phyloP scores from a whole-genome alignment of 2,888 invertebrate genomes.

The Synergus umbraculus region DNA sequence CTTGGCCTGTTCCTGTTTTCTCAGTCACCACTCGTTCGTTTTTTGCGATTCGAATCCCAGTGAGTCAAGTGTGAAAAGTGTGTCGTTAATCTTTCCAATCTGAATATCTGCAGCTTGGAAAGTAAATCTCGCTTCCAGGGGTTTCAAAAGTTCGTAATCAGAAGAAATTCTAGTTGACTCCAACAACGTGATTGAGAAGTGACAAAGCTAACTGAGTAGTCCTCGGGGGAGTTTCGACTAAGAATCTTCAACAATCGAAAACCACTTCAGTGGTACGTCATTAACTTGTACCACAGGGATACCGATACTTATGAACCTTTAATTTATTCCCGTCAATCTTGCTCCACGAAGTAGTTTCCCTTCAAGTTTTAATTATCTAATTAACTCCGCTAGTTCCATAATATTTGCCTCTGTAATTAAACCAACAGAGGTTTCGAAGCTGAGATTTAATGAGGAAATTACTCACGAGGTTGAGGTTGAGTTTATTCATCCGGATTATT shows the following conservation, averaged over 20 bases:
- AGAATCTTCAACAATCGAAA: not conserved
- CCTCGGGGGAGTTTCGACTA: too few species aligned
- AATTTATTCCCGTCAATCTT: slow-evolving; percentile 33
- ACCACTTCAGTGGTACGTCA: not conserved
- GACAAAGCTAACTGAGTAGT: not conserved
- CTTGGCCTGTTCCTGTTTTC: slow-evolving; percentile 12
- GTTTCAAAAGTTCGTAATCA: not conserved
- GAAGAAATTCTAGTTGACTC: not conserved
- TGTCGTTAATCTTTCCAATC: not conserved
- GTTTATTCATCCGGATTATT: not conserved
- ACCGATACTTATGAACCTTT: not conserved
- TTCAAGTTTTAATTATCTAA: slow-evolving; percentile 72
- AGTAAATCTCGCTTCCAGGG: not conserved
- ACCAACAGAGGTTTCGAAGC: slow-evolving; percentile 48
- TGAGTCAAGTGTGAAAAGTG: not conserved
- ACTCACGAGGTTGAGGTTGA: not conserved
- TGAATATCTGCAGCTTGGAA: not conserved
- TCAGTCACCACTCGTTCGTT: slow-evolving; percentile 2
- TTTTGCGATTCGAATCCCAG: not conserved
- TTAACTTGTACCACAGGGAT: slow-evolving; percentile 8
- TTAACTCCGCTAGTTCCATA: slow-evolving; percentile 69
- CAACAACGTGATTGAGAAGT: not conserved
- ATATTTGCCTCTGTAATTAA: slow-evolving; percentile 71
- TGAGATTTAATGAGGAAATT: slow-evolving; percentile 13
- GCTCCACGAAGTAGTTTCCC: slow-evolving; percentile 50